A percentile compares a stretch with the other conserved stretches of the same genome.
These are phyloP conservation scores for Atethmia centrago DNA, from an alignment of 2,888 invertebrate genomes.

Conservation along the genomic window DNA sequence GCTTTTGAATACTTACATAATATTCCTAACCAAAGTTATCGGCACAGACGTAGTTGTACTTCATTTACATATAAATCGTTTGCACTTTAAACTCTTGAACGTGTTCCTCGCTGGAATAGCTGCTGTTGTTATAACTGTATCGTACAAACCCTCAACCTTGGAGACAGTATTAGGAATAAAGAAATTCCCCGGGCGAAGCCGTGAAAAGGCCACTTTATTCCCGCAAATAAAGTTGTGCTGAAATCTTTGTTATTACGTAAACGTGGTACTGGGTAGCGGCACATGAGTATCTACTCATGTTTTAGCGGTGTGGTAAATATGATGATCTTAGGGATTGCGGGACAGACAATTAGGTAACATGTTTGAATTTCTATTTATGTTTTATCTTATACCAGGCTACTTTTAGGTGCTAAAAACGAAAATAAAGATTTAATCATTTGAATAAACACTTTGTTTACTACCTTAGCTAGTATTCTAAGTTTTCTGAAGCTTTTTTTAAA, in stretches of 20 bases:
- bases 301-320: slow-evolving; percentile 38
- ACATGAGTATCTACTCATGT: too few species aligned
- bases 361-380: neutral
- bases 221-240: slow-evolving; percentile 67
- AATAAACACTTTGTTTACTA: neutral
- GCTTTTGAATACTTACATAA: slow-evolving; percentile 1
- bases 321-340: slow-evolving; percentile 12
- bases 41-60: slow-evolving; percentile 23
- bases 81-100: slow-evolving; percentile 47
- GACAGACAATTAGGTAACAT: slow-evolving; percentile 19
- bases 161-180: slow-evolving; percentile 65
- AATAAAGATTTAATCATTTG: too few species aligned
- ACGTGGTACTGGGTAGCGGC: slow-evolving; percentile 55
- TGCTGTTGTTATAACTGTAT: slow-evolving; percentile 53
- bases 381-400: neutral
- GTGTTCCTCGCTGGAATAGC: slow-evolving; percentile 31
- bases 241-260: slow-evolving; percentile 65
- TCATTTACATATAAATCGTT: slow-evolving; percentile 57
- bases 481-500: neutral
- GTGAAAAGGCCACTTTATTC: slow-evolving; percentile 62
- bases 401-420: neutral
- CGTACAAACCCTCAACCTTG: slow-evolving; percentile 47
- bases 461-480: neutral
- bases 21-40: slow-evolving; percentile 22
- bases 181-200: slow-evolving; percentile 62